Conservation (phyloP, 2,797 vertebrate genomes). For the Taeniopygia guttata region DNA sequence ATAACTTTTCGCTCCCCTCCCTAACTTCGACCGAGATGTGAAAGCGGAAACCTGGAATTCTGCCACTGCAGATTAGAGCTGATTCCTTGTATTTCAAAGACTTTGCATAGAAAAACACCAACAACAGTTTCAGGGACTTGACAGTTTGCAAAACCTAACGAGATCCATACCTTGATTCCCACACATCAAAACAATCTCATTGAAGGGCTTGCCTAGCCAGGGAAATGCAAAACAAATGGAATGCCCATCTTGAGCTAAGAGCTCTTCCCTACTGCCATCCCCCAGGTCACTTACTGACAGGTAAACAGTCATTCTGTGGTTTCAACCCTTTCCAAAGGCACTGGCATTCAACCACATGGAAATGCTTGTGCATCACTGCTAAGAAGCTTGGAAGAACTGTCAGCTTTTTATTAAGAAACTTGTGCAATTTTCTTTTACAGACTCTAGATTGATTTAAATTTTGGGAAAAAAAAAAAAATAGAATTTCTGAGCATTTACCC, state of each 20-base stretch:
- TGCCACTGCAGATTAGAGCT: background rate
- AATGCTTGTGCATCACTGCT: background rate
- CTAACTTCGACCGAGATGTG: background rate
- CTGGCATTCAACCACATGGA: background rate
- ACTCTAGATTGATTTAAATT: background rate
- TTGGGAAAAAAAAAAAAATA: background rate
- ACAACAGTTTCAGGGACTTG: background rate
- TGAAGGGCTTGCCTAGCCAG: background rate
- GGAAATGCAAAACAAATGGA: background rate
- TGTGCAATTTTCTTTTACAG: background rate
- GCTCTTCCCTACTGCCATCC: background rate
- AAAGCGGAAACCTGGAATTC: background rate
- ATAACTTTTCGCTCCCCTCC: background rate
- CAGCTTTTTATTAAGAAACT: background rate
- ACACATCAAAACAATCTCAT: background rate
- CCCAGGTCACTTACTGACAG: background rate
- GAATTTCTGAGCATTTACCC: background rate
- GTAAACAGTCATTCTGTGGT: background rate
- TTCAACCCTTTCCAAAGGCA: background rate
- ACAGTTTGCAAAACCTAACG: background rate
- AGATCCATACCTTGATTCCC: background rate
- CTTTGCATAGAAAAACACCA: background rate
- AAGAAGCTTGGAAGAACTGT: background rate
- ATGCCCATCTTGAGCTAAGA: background rate
- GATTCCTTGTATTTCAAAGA: background rate